Conservation (phyloP, 2,888 invertebrate species). For the Rapana venosa region DNA sequence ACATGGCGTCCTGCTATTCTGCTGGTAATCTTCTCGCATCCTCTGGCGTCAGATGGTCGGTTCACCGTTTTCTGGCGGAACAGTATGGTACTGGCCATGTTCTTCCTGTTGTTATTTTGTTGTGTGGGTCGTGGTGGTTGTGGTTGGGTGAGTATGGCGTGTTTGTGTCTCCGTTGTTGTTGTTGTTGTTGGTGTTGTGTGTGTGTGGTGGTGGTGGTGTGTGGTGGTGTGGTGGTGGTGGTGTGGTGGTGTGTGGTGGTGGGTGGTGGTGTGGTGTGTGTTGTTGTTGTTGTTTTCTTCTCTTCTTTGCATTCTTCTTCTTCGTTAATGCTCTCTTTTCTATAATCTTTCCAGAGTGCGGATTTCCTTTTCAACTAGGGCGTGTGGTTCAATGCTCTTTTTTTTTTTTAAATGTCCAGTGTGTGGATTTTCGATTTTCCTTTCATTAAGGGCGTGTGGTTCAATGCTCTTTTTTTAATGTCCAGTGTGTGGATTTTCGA, state of each 20-base stretch:
- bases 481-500: no score
- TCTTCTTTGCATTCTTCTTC: background rate
- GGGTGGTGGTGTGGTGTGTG: background rate
- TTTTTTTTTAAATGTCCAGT: background rate
- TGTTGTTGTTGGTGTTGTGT: background rate
- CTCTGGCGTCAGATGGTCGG: slow-evolving; percentile 40
- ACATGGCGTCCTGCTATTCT: slow-evolving; percentile 36
- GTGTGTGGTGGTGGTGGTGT: background rate
- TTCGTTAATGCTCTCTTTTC: no score
- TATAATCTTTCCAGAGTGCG: no score
- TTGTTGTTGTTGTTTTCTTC: background rate
- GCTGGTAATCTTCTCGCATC: slow-evolving; percentile 46
- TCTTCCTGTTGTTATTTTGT: background rate
- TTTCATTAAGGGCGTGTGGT: no score
- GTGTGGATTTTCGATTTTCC: no score
- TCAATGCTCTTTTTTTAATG: no score
- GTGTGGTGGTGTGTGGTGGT: no score
- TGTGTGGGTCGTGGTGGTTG: background rate
- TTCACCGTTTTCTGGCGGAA: slow-evolving; percentile 47
- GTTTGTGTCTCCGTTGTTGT: no score
- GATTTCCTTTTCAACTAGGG: no score
- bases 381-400: background rate
- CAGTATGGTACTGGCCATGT: slow-evolving; percentile 29
- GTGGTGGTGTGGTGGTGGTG: background rate
- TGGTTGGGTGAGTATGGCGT: background rate